These are phyloP conservation scores for Camelus bactrianus DNA, from an alignment of 2,113 vertebrate genomes.

Conservation along the genomic window DNA sequence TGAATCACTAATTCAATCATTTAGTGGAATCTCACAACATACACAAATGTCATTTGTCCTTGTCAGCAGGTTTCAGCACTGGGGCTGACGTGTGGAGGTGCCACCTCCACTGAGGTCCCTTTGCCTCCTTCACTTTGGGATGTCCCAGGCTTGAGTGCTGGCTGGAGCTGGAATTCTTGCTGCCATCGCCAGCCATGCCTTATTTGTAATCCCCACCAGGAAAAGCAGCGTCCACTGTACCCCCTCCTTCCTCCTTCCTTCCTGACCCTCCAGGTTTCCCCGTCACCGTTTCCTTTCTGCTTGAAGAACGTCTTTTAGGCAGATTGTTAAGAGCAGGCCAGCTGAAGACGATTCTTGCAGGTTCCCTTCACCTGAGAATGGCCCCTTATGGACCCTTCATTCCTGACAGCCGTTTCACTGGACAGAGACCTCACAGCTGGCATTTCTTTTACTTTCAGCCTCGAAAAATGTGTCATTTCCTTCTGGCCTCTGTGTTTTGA, in stretches of 20 bases:
- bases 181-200: neutral
- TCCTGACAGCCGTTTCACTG: neutral
- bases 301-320: neutral
- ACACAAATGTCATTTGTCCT: neutral
- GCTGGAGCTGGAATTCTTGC: neutral
- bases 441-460: neutral
- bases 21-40: neutral
- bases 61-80: neutral
- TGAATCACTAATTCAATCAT: neutral
- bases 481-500: neutral
- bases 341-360: neutral
- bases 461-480: neutral
- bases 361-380: neutral
- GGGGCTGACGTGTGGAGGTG: neutral
- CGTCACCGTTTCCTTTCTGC: neutral
- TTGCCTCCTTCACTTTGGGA: neutral
- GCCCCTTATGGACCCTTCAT: neutral
- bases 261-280: neutral
- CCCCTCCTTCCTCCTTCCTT: neutral
- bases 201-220: neutral
- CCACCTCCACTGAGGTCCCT: neutral
- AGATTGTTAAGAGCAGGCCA: neutral
- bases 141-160: neutral
- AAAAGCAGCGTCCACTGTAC: neutral
- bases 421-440: neutral